Evolutionary conservation across 2,113 vertebrate genomes (phyloP).

Genomic region (Acrocephalus kingi): DNA sequence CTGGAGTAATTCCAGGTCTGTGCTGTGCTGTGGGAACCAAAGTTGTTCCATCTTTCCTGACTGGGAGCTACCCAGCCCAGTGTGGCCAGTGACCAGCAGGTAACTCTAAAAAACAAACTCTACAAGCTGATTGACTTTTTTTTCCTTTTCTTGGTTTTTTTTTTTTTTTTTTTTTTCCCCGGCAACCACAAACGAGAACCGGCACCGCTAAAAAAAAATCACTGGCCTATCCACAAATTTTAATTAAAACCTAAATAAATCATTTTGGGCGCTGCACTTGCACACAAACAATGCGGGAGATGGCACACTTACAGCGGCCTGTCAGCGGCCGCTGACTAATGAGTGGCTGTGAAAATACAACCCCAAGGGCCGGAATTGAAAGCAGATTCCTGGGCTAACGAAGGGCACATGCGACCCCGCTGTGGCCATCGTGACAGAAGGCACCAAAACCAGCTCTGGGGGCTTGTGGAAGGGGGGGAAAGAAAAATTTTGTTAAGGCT

Average conservation of each 20-base stretch:
- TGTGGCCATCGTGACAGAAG: constrained; percentile 45
- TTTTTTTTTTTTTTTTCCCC: fast-evolving
- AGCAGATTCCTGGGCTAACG: constrained; percentile 72
- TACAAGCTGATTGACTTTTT: constrained; percentile 57
- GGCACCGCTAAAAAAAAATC: constrained; percentile 68
- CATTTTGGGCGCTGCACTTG: constrained; percentile 74
- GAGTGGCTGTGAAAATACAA: constrained; percentile 71
- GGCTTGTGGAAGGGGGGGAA: background rate
- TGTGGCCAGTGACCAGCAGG: constrained; percentile 37
- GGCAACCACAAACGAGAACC: constrained; percentile 76
- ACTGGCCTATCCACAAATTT: constrained; percentile 77
- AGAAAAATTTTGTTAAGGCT: constrained; percentile 49
- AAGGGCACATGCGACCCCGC: constrained; percentile 67
- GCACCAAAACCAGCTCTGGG: constrained; percentile 59
- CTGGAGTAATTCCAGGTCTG: background rate
- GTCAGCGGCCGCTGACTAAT: constrained; percentile 77
- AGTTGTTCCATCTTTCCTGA: background rate
- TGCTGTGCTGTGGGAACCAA: background rate
- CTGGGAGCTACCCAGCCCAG: background rate
- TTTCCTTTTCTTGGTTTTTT: background rate
- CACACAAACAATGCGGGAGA: constrained; percentile 78
- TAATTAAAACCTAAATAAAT: constrained; percentile 86
- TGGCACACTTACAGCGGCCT: constrained; percentile 75
- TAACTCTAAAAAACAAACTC: constrained; percentile 58
- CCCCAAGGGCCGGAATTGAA: constrained; percentile 64